A percentile compares a stretch with the other conserved stretches of the same genome.
These are phyloP conservation scores for Heliconius erato DNA, from an alignment of 2,888 invertebrate genomes.

Conservation along the genomic window DNA sequence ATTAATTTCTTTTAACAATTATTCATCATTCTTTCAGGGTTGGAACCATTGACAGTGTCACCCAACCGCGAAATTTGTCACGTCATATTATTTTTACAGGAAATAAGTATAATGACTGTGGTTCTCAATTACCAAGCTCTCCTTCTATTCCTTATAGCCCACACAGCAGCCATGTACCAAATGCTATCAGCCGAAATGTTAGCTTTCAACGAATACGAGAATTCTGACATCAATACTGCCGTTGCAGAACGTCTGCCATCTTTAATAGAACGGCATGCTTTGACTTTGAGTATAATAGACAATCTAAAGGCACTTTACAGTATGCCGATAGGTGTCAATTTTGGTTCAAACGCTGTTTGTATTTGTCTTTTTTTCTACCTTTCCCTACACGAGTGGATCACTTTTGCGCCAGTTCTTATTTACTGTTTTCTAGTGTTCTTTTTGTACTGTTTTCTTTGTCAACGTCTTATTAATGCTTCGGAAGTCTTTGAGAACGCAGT, in stretches of 20 bases:
- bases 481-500: slow-evolving; percentile 70
- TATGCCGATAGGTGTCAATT: slow-evolving; percentile 73
- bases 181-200: slow-evolving; percentile 69
- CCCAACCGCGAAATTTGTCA: slow-evolving; percentile 70
- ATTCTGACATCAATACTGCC: slow-evolving; percentile 53
- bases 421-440: slow-evolving; percentile 75
- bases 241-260: slow-evolving; percentile 61
- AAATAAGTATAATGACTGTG: slow-evolving; percentile 61
- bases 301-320: slow-evolving; percentile 70
- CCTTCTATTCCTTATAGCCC: slow-evolving; percentile 69
- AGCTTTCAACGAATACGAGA: slow-evolving; percentile 57
- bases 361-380: slow-evolving; percentile 72
- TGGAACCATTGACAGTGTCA: slow-evolving; percentile 63
- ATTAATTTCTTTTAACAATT: background rate
- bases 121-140: slow-evolving; percentile 71
- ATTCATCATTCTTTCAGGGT: slow-evolving; percentile 59
- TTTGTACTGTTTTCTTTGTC: slow-evolving; percentile 75
- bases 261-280: slow-evolving; percentile 64
- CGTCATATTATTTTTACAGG: slow-evolving; percentile 61
- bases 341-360: slow-evolving; percentile 70
- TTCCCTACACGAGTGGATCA: slow-evolving; percentile 65
- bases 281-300: slow-evolving; percentile 62
- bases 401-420: slow-evolving; percentile 66
- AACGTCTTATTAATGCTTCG: slow-evolving; percentile 70
- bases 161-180: slow-evolving; percentile 71